Evolutionary conservation across 1,140 invertebrate species (phyloP), one percentile per base, ranked within the genome.

Genomic region (Dreissena rostriformis): DNA sequence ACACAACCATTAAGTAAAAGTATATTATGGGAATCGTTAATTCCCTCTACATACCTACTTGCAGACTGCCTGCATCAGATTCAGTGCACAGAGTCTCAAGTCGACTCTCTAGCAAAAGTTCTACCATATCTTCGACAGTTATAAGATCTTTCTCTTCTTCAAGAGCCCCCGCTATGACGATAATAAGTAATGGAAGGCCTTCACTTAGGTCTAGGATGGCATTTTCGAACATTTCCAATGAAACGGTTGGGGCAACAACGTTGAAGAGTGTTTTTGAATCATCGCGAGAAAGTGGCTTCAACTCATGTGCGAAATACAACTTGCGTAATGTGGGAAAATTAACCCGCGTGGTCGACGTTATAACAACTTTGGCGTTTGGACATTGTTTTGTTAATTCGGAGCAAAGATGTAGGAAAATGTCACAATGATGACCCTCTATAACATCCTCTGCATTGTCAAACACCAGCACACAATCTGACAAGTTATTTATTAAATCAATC

Each of bases 361-460:
- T 65, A 0, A 73, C 7, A 19, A 73, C 19, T 26, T 73, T 51
- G 12, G 73, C 49, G 10, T 70, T 15, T 0, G 10, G 17, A 15
- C 53, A 66, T 4, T 52, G 29, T 53, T 63, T 63, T 0, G 70
- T 57, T 12, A 82, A 22, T 6, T 53, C 57, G 19, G 26, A 39
- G 53, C 22, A 26, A 15, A 82, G 24, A n/a, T 52, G 15, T 68
- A 82, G 17, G 14, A 82, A 73, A n/a, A 1, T 52, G 55, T 73
- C 79, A 28, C 51, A 63, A 14, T 28, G 24, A 0, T 24, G 12
- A n/a, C 55, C n/a, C 52, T 82, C 79, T 28, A 82, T 73, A 6
- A 39, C 26, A 51, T 82, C 68, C 55, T 82, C 79, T 15, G 68
- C 68, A 53, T 82, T 82, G 57, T 82, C 79, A 65, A 82, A 65